phyloP scores from a whole-genome alignment of 2,888 invertebrate species.

The Embidobia sp. region DNA sequence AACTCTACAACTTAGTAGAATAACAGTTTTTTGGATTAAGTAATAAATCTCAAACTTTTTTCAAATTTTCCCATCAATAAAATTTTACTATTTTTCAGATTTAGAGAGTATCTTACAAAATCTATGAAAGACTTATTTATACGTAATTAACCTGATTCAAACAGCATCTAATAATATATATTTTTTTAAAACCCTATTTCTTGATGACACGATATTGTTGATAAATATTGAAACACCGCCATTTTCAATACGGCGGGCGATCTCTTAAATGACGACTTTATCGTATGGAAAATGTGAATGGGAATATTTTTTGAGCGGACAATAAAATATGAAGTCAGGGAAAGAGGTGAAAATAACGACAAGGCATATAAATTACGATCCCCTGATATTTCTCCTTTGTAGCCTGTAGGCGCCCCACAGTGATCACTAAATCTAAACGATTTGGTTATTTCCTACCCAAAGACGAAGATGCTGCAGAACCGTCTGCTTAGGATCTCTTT shows the following conservation, averaged over 20 bases:
- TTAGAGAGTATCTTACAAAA: too few relatives aligned
- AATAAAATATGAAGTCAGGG: not conserved
- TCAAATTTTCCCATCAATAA: too few relatives aligned
- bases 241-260: not conserved
- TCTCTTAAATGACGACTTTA: not conserved
- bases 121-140: too few relatives aligned
- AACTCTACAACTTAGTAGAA: too few relatives aligned
- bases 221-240: not conserved
- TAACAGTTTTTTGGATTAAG: too few relatives aligned
- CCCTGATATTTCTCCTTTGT: conserved; percentile 19
- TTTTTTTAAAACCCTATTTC: too few relatives aligned
- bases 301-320: not conserved
- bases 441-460: conserved; percentile 72
- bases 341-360: conserved; percentile 18
- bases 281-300: conserved; percentile 2
- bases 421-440: conserved; percentile 69
- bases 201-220: too few relatives aligned
- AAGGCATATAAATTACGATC: conserved; percentile 20
- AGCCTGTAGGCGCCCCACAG: conserved; percentile 54
- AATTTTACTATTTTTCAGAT: too few relatives aligned
- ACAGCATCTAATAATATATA: too few relatives aligned
- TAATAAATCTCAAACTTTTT: too few relatives aligned
- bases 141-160: too few relatives aligned
- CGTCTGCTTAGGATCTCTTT: conserved; percentile 46
- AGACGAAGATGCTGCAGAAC: conserved; percentile 55